Evolutionary conservation across 37 sponge, comb jelly and placozoan species (phyloP).

Genomic region (Tethya wilhelma): DNA sequence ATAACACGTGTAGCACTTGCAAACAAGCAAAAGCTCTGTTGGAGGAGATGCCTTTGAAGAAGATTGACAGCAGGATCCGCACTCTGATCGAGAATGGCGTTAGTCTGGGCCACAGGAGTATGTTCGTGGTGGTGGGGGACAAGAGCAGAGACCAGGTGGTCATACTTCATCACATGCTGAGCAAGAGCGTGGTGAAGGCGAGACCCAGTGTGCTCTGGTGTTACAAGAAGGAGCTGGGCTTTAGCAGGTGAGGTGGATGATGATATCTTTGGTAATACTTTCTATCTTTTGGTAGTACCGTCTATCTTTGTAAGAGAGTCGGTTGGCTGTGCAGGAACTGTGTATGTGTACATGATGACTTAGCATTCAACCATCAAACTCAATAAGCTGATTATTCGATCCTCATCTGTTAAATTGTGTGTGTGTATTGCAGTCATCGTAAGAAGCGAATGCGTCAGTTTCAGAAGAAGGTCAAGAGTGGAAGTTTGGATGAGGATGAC

Average conservation of each 20-base stretch:
- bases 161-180: constrained; percentile 92
- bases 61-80: constrained; percentile 83
- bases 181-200: constrained; percentile 78
- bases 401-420: no score
- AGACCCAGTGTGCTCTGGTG: constrained; percentile 96
- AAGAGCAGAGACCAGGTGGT: constrained; percentile 92
- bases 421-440: constrained; percentile 74
- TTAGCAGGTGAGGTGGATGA: constrained; percentile 73
- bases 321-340: not conserved
- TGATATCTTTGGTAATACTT: not conserved
- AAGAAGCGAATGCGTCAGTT: constrained; percentile 94
- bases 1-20: no score
- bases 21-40: not conserved
- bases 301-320: not conserved
- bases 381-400: no score
- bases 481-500: constrained; percentile 86
- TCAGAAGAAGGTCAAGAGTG: constrained; percentile 92
- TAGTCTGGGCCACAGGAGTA: constrained; percentile 52
- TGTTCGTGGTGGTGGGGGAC: constrained; percentile 92
- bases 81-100: constrained; percentile 90
- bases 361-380: no score
- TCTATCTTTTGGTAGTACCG: not conserved
- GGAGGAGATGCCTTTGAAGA: constrained; percentile 60
- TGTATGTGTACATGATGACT: no score
- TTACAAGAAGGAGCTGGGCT: constrained; percentile 98